phyloP scores from a whole-genome alignment of 2,113 vertebrate species.

The Paracanthobrama guichenoti region DNA sequence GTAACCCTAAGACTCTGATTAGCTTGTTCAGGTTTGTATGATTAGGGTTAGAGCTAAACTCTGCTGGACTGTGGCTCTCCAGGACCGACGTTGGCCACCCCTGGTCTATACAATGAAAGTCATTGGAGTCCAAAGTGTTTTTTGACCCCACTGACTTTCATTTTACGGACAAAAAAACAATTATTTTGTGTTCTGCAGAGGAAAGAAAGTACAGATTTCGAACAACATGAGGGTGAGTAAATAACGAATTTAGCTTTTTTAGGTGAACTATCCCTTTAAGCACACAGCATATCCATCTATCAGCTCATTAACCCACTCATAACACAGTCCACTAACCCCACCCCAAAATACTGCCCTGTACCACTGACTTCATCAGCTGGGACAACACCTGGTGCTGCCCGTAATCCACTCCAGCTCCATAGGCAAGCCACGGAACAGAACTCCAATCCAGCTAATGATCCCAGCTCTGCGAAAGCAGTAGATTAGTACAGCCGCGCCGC shows the following conservation, averaged over 20 bases:
- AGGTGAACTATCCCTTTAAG: background rate
- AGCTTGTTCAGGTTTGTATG: no score
- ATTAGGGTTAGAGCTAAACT: no score
- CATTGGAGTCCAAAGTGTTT: background rate
- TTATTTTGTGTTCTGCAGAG: background rate
- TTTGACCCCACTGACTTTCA: background rate
- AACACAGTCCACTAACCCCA: background rate
- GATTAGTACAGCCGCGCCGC: conserved; percentile 56
- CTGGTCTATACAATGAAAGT: no score
- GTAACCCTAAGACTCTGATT: no score
- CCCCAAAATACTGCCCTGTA: background rate
- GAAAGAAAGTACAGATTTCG: background rate
- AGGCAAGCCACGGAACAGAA: background rate
- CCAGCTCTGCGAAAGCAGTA: conserved; percentile 65
- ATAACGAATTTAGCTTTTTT: background rate
- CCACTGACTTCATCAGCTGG: background rate
- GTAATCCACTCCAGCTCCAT: conserved; percentile 53
- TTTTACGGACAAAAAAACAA: no score
- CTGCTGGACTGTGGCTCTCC: no score
- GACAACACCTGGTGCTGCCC: conserved; percentile 63
- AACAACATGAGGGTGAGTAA: background rate
- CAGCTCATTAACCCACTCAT: conserved; percentile 57
- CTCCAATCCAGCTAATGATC: conserved; percentile 71
- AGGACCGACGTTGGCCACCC: no score
- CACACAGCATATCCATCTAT: conserved; percentile 54